Evolutionary conservation across 2,797 vertebrate species (phyloP).

Genomic region (Sebastes umbrosus): DNA sequence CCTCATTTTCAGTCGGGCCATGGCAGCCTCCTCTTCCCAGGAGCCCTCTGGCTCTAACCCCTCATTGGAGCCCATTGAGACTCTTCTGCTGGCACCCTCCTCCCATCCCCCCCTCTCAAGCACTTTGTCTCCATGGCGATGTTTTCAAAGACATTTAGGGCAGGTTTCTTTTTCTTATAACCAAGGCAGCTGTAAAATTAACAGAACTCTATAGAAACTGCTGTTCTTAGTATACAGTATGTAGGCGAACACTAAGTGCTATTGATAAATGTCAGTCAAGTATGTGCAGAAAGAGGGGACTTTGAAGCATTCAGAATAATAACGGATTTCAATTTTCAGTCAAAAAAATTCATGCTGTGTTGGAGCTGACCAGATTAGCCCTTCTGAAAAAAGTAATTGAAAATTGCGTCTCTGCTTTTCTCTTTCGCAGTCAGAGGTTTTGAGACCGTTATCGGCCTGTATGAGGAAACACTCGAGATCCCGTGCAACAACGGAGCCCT

Average conservation of each 20-base stretch:
- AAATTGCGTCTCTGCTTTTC: slow-evolving; percentile 28
- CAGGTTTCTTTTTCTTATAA: slow-evolving; percentile 24
- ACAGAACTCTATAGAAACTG: slow-evolving; percentile 27
- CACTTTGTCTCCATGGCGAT: slow-evolving; percentile 76
- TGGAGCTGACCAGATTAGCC: slow-evolving; percentile 26
- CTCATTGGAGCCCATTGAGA: slow-evolving; percentile 59
- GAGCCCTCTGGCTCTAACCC: slow-evolving; percentile 56
- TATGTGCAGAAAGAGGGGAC: background rate
- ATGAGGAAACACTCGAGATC: slow-evolving; percentile 76
- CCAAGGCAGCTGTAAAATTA: slow-evolving; percentile 37
- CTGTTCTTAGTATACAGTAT: background rate
- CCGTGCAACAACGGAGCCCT: slow-evolving; percentile 70
- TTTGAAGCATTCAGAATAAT: slow-evolving; percentile 23
- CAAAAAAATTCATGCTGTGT: slow-evolving; percentile 26
- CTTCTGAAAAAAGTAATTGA: slow-evolving; percentile 29
- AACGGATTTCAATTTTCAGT: slow-evolving; percentile 35
- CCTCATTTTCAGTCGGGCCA: slow-evolving; percentile 60
- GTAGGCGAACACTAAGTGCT: slow-evolving; percentile 13
- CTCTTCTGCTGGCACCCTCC: slow-evolving; percentile 40
- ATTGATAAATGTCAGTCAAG: slow-evolving; percentile 35
- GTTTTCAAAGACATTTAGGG: slow-evolving; percentile 62
- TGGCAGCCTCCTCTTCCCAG: slow-evolving; percentile 46
- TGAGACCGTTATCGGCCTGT: slow-evolving; percentile 60
- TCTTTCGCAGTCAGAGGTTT: slow-evolving; percentile 60
- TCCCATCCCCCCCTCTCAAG: slow-evolving; percentile 47